phyloP scores from a whole-genome alignment of 2,113 vertebrate species.

The Eurypyga helias region DNA sequence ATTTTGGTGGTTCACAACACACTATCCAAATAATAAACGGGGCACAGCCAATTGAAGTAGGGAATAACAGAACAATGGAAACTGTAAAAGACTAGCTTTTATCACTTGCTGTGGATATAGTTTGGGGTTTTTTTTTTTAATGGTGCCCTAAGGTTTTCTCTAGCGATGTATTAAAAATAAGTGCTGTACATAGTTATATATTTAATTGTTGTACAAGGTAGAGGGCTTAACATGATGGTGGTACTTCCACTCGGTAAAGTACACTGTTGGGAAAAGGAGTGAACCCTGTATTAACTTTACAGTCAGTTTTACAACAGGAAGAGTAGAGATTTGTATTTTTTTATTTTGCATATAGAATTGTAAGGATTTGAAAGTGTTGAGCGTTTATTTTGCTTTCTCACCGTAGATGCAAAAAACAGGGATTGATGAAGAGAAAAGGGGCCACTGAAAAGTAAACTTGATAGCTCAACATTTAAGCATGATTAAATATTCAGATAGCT shows the following conservation, averaged over 20 bases:
- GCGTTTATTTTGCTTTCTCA: conserved; percentile 80
- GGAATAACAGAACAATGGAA: conserved; percentile 46
- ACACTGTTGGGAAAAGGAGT: conserved; percentile 58
- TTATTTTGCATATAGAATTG: conserved; percentile 80
- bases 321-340: conserved; percentile 77
- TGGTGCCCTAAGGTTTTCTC: conserved; percentile 81
- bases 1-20: conserved; percentile 84
- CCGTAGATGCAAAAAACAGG: conserved; percentile 74
- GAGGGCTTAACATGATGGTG: conserved; percentile 75
- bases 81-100: conserved; percentile 8
- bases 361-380: conserved; percentile 78
- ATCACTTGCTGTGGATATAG: conserved; percentile 76
- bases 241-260: conserved; percentile 66
- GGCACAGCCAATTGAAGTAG: conserved; percentile 50
- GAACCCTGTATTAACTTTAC: conserved; percentile 69
- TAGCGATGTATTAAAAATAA: conserved; percentile 82
- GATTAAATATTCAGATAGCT: conserved; percentile 87
- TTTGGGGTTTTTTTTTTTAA: conserved; percentile 76
- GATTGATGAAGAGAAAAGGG: conserved; percentile 74
- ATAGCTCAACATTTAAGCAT: conserved; percentile 87
- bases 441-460: conserved; percentile 84
- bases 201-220: conserved; percentile 83
- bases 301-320: conserved; percentile 72
- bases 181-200: conserved; percentile 84
- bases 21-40: conserved; percentile 69